These are phyloP conservation scores for Cheilosia scutellata DNA, from an alignment of 2,888 invertebrate genomes.

Conservation along the genomic window DNA sequence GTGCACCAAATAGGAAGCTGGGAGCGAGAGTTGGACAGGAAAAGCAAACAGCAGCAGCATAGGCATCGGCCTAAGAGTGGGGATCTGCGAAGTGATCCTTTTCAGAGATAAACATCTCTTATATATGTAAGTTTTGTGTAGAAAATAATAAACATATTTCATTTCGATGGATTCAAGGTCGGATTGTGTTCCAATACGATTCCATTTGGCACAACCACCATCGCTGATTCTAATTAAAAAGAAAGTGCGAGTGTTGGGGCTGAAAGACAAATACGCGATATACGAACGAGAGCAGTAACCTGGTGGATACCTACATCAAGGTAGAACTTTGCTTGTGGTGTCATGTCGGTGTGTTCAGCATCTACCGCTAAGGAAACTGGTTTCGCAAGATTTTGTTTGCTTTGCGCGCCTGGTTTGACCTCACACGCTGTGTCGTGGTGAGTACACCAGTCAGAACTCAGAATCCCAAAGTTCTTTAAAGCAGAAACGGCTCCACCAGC, in stretches of 20 bases:
- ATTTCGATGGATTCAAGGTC: constrained; percentile 34
- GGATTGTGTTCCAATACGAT: constrained; percentile 3
- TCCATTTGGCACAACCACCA: constrained; percentile 1
- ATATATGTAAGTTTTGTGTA: constrained; percentile 33
- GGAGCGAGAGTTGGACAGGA: constrained; percentile 41
- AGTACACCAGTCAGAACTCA: constrained; percentile 23
- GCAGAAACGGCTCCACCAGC: constrained; percentile 45
- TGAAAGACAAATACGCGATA: neutral
- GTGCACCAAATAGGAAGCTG: constrained; percentile 73
- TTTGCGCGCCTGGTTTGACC: constrained; percentile 42
- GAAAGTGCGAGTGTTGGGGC: constrained; percentile 49
- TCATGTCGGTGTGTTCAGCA: neutral
- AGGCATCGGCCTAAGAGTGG: constrained; percentile 10
- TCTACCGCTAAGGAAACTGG: constrained; percentile 54
- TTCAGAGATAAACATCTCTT: constrained; percentile 19
- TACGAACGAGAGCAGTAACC: constrained; percentile 7
- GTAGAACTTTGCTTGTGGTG: neutral
- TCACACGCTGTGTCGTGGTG: constrained; percentile 11
- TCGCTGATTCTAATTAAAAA: neutral
- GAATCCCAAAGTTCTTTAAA: constrained; percentile 9
- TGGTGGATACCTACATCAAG: neutral
- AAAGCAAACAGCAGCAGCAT: constrained; percentile 34
- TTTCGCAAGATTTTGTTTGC: constrained; percentile 64
- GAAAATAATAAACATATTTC: neutral
- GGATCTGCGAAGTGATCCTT: constrained; percentile 3